These are phyloP conservation scores for Tetragnatha versicolor DNA, from an alignment of 1,140 invertebrate genomes.

Conservation along the genomic window DNA sequence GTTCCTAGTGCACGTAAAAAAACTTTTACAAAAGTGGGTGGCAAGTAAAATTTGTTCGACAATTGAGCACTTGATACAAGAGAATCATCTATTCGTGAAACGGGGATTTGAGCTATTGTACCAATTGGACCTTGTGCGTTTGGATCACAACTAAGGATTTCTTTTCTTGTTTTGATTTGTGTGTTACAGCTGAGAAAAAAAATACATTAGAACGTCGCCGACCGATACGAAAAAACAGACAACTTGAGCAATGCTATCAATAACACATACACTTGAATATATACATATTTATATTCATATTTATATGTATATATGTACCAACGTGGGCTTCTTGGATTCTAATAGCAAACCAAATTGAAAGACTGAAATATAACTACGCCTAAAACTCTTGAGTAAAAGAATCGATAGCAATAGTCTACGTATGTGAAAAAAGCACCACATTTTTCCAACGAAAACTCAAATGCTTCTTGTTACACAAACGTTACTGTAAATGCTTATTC, in stretches of 20 bases:
- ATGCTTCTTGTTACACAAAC: not conserved
- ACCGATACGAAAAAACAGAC: not conserved
- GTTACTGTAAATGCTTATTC: conserved; percentile 35
- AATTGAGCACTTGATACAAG: not conserved
- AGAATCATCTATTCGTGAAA: not conserved
- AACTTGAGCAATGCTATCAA: conserved; percentile 48
- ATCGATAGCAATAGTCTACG: conserved; percentile 38
- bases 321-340: conserved; percentile 34
- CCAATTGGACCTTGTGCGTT: conserved; percentile 41
- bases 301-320: conserved; percentile 41
- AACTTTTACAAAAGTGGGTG: not conserved
- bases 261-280: conserved; percentile 48
- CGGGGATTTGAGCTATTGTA: conserved; percentile 32
- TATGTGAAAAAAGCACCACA: conserved; percentile 40
- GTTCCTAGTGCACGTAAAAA: no score
- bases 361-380: conserved; percentile 36
- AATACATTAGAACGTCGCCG: not conserved
- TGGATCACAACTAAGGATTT: not conserved
- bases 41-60: conserved; percentile 12
- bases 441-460: conserved; percentile 17
- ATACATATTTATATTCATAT: conserved; percentile 52
- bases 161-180: no score
- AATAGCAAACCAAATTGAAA: conserved; percentile 43
- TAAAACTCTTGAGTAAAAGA: conserved; percentile 31
- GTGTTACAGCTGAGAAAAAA: not conserved